phyloP scores from a whole-genome alignment of 1,140 invertebrate genomes.

The Apocrypta bakeri region DNA sequence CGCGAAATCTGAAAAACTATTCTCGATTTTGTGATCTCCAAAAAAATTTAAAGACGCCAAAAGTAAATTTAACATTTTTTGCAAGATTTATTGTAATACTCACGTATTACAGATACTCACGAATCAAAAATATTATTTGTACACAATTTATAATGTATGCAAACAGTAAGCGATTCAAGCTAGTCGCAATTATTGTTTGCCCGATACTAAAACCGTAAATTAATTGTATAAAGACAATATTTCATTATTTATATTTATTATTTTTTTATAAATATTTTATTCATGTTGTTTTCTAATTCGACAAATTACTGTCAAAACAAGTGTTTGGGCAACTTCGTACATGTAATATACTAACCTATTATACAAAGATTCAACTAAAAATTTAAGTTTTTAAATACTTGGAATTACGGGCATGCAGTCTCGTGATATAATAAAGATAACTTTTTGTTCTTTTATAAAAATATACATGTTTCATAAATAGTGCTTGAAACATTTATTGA shows the following conservation, averaged over 20 bases:
- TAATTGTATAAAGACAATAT: constrained; percentile 27
- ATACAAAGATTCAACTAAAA: neutral
- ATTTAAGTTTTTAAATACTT: neutral
- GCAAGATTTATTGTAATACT: constrained; percentile 31
- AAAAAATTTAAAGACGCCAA: constrained; percentile 25
- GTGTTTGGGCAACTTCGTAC: constrained; percentile 12
- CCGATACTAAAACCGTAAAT: neutral
- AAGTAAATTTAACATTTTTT: constrained; percentile 8
- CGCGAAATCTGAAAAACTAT: constrained; percentile 13
- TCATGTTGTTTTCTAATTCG: neutral
- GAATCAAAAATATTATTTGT: constrained; percentile 13
- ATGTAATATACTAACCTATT: neutral
- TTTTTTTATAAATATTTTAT: constrained; percentile 38
- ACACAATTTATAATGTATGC: neutral
- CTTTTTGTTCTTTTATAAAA: neutral
- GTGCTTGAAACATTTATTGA: neutral
- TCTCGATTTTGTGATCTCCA: constrained; percentile 27
- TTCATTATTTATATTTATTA: constrained; percentile 45
- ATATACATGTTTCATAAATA: neutral
- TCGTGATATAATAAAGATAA: constrained; percentile 23
- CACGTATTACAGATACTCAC: neutral
- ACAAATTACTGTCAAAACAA: neutral
- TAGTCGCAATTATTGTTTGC: neutral
- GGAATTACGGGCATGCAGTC: neutral
- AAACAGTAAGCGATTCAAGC: neutral